phyloP scores from a whole-genome alignment of 2,113 vertebrate genomes.

The Bungarus multicinctus region DNA sequence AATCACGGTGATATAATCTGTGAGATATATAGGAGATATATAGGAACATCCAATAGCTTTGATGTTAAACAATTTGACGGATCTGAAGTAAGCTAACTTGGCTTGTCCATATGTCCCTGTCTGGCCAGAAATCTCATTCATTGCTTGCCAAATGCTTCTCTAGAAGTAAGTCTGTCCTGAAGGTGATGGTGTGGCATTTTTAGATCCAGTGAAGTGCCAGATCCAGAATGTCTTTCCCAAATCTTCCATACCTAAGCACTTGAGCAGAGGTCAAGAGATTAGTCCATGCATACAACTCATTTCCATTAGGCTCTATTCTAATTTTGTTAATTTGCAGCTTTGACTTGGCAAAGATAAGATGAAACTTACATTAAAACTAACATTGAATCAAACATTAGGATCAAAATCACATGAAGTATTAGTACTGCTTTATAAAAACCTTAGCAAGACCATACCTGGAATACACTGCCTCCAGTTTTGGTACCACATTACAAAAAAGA shows the following conservation, averaged over 20 bases:
- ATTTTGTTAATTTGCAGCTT: background rate
- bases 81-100: background rate
- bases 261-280: background rate
- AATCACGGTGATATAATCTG: background rate
- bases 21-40: background rate
- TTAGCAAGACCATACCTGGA: too few species aligned
- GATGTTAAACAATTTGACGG: background rate
- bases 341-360: background rate
- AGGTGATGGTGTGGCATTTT: background rate
- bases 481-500: too few species aligned
- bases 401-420: too few species aligned
- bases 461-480: too few species aligned
- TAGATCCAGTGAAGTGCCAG: background rate
- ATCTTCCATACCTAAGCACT: background rate
- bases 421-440: too few species aligned
- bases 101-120: background rate
- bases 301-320: background rate
- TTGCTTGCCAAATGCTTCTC: background rate
- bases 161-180: background rate
- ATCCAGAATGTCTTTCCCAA: background rate
- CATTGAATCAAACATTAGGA: too few species aligned
- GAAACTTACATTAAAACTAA: too few species aligned
- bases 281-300: background rate
- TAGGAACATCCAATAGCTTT: background rate
- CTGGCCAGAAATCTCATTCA: background rate